Base-by-base conservation (phyloP, 2,113 vertebrate genomes). In the Sebastes fasciatus region DNA sequence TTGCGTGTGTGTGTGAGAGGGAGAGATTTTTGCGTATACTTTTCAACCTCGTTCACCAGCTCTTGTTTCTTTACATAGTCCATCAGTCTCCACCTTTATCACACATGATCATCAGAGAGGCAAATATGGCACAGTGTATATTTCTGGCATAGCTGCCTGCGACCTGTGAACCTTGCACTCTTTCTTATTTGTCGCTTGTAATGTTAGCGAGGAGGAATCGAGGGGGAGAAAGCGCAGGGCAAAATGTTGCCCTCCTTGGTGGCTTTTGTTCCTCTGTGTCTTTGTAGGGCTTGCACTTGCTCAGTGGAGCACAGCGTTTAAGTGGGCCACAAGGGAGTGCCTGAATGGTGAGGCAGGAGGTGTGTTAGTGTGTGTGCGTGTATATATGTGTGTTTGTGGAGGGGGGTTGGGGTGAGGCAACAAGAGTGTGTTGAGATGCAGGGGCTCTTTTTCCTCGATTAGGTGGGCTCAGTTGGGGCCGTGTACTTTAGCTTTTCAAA, bases 261-360 rank as follows among this genome's bases (percentile, higher is more conserved):
- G 93, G 91, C 93, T 94, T 95, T 95, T 95, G 94, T 95, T 94
- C 89, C 91, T 92, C 75, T 85, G 85, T 77, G 89, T 93, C 93
- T 94, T 95, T 94, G 92, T 92, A 93, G 93, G 90, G 87, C 90
- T 93, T 87, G 91, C 93, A 92, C 92, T 94, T 93, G 94, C 87
- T 94, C 93, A 91, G 89, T 87, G 88, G 94, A 94, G 94, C 93
- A 93, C 88, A 85, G 93, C 84, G 77, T 93, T 95, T 96, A 96
- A 96, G 95, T 96, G 95, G 95, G 91, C 95, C 95, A 94, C 95
- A 92, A 91, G 95, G 95, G 95, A 96, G 91, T 83, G 88, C 54
- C 89, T 95, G 91, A 95, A 94, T 94, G 82, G 89, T 87, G 90
- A 91, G 85, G 92, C 81, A 89, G 89, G 82, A 87, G 86, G 90